Base-by-base conservation (phyloP, 2,888 invertebrate species). In the Acanthopleura granulata region DNA sequence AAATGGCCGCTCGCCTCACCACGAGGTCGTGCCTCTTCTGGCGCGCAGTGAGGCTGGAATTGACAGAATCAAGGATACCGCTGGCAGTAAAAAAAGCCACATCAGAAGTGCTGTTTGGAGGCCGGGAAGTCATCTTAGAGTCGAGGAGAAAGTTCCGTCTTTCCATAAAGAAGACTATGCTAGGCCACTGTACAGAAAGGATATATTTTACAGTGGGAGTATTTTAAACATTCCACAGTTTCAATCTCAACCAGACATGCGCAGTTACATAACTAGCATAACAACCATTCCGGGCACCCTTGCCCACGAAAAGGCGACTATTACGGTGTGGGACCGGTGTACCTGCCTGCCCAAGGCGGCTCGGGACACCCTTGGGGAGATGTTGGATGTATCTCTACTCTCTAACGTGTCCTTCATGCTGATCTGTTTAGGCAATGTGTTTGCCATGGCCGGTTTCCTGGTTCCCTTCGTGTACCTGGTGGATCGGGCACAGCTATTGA, bases 191-290 rank as follows among this genome's bases (percentile, higher is more conserved):
- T 97, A 97, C 12, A 93, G 97, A 74, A 97, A 97, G 89, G 99
- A 99, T 91, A 98, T 98, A 87, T 98, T 99, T 92, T 98, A 98
- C 91, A 97, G 97, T 1, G 98, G 99, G 49, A 97, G 97, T 71
- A 95, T 99, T 30, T 93, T 95, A 78, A 96, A 98, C 91, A 93
- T 99, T 84, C 96, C 86, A 0, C 85, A 87, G 91, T 98, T 95
- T 91, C 95, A 96, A 90, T 96, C 96, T 77, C 97, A 97, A 90
- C 96, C 96, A 88, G 96, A 97, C 0, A 92, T 98, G 74, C 94
- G 95, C 74, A 95, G 95, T 81, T 98, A 97, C 90, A 93, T 98
- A 75, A 96, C 97, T 88, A 97, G 97, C 76, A 95, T 97, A 66
- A 93, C 97, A 62, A 96, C 97, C 75, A 93, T 98, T 75, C 96